Percentiles rank a stretch among this genome's conserved stretches.
phyloP scores from a whole-genome alignment of 2,113 vertebrate species.

The Jacana jacana region DNA sequence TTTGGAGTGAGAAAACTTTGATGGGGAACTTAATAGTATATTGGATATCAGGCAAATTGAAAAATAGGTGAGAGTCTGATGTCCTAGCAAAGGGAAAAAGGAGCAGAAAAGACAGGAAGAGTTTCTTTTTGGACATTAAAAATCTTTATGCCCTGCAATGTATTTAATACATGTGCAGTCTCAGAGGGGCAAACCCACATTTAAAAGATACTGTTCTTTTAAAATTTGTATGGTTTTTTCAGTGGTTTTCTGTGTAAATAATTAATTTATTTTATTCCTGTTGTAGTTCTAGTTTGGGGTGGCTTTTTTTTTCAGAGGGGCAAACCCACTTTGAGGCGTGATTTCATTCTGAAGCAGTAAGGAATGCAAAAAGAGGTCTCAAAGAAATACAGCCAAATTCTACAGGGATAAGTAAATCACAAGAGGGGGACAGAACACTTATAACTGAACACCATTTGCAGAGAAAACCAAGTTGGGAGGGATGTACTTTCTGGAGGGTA shows the following conservation, averaged over 20 bases:
- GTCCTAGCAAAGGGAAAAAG: not conserved
- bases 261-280: not conserved
- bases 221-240: not conserved
- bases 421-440: not conserved
- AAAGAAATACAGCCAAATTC: not conserved
- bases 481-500: too few relatives aligned
- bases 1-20: slow-evolving; percentile 7
- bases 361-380: not conserved
- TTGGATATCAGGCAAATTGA: not conserved
- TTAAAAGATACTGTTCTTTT: not conserved
- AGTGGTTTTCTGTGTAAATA: not conserved
- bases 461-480: too few relatives aligned
- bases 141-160: not conserved
- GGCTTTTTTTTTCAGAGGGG: not conserved
- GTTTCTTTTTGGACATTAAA: not conserved
- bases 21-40: slow-evolving; percentile 15
- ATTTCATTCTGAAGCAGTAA: not conserved
- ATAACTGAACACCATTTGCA: not conserved
- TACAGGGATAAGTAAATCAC: not conserved
- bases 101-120: not conserved
- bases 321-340: fast-evolving
- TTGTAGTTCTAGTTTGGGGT: not conserved
- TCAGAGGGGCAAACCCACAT: too few relatives aligned
- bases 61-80: not conserved
- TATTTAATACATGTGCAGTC: fast-evolving